These are phyloP conservation scores for Microplitis manilae DNA, from an alignment of 2,888 invertebrate species.

Conservation along the genomic window DNA sequence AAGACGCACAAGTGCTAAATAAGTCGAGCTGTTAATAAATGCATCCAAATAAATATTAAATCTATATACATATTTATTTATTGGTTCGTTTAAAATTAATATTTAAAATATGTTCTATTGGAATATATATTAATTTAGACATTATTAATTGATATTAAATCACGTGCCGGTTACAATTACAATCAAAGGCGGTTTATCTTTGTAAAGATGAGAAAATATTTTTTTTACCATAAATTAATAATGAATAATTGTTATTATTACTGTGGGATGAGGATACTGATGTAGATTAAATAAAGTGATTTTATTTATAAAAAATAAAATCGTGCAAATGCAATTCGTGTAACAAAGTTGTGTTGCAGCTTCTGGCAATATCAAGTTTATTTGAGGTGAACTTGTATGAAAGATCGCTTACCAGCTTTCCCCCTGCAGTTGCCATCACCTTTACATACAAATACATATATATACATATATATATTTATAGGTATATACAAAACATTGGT, in stretches of 20 bases:
- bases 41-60: conserved; percentile 8
- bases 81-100: background rate
- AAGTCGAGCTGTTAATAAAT: background rate
- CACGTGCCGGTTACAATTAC: background rate
- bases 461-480: conserved; percentile 22
- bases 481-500: conserved; percentile 58
- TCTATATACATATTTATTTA: conserved; percentile 12
- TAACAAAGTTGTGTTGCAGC: conserved; percentile 32
- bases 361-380: conserved; percentile 35
- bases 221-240: background rate
- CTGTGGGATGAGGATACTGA: background rate
- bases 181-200: conserved; percentile 1
- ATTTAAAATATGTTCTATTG: background rate
- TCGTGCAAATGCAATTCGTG: conserved; percentile 21
- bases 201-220: background rate
- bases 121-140: conserved; percentile 31
- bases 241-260: background rate
- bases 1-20: conserved; percentile 24
- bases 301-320: conserved; percentile 1
- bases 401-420: conserved; percentile 4
- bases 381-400: conserved; percentile 25
- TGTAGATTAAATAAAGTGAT: background rate
- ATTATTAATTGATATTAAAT: conserved; percentile 28
- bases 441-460: background rate
- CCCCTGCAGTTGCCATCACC: background rate